Evolutionary conservation across 1,140 invertebrate species (phyloP), one percentile per base, ranked within the genome.

Genomic region (Mycetomoellerius zeteki): DNA sequence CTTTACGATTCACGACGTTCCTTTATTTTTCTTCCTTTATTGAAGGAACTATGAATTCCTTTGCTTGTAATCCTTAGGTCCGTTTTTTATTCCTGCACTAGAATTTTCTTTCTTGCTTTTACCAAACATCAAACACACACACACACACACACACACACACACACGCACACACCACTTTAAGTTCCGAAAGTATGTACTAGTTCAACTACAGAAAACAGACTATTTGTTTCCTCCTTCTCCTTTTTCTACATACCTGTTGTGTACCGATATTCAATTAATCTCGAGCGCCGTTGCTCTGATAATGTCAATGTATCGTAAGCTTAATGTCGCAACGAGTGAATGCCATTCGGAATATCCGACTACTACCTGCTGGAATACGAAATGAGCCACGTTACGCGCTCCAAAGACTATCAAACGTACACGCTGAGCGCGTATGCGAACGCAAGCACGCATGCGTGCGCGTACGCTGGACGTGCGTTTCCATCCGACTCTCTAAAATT

Each of bases 401-500:
- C 52, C 52, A 47, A 73, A 14, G 19, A 62, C 4, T 43, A 50
- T 8, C 24, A 27, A 58, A 43, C 60, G 52, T n/a, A 30, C 12
- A 47, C 19, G 33, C 3, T 1, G 24, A 67, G 19, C n/a, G 33
- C n/a, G 33, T 43, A 67, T 50, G 24, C 12, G n/a, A 54, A 80
- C 71, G 67, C 16, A 16, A 10, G n/a, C 84, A 50, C 52, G 43
- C 67, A 64, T 90, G 88, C 89, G 91, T 87, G 78, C 21, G 47
- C 27, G 47, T 14, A 21, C 24, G 14, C 8, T 27, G 76, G 33
- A 86, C 33, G 85, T 30, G 85, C n/a, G 88, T 54, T 78, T 86
- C 64, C 50, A 69, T 24, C 14, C 75, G 16, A 60, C 37, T 82
- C 33, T 54, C 27, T 43, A 84, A 62, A 84, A 92, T 92, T 92